phyloP scores from a whole-genome alignment of 2,888 invertebrate species.

The Nomada goodeniana region DNA sequence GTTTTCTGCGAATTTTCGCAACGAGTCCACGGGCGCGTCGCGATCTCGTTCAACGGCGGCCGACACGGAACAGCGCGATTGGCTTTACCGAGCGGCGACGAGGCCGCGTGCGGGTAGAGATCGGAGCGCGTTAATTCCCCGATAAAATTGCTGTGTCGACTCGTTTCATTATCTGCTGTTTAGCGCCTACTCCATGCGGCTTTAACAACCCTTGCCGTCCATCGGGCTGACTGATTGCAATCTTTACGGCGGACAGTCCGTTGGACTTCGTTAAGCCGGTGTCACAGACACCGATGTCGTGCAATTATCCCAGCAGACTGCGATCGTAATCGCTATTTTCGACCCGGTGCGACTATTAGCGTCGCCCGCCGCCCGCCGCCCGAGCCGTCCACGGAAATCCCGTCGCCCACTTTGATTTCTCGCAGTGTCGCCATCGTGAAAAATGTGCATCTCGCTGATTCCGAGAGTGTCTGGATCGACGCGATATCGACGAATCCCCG shows the following conservation, averaged over 20 bases:
- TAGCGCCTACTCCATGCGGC: conserved; percentile 60
- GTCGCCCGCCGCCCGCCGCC: not conserved
- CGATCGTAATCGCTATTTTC: conserved; percentile 34
- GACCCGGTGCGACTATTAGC: conserved; percentile 14
- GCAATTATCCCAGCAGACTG: conserved; percentile 44
- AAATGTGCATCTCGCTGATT: too few relatives aligned
- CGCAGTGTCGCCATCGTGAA: too few relatives aligned
- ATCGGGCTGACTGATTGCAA: conserved; percentile 55
- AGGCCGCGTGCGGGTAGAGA: conserved; percentile 22
- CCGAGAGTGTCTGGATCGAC: too few relatives aligned
- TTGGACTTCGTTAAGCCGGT: conserved; percentile 32
- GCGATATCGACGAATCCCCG: too few relatives aligned
- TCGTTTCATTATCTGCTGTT: conserved; percentile 67
- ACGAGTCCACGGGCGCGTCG: too few relatives aligned
- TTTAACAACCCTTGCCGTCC: conserved; percentile 59
- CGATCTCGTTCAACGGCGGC: conserved; percentile 25
- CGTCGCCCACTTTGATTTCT: not conserved
- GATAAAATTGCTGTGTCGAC: conserved; percentile 61
- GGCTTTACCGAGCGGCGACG: conserved; percentile 3
- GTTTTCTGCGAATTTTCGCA: not conserved
- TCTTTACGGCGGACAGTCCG: conserved; percentile 44
- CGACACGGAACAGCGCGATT: conserved; percentile 30
- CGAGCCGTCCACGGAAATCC: not conserved
- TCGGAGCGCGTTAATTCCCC: conserved; percentile 54
- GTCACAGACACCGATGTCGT: conserved; percentile 35